Evolutionary conservation across 1,140 invertebrate genomes (phyloP).

Genomic region (Drosophila ogumai): DNA sequence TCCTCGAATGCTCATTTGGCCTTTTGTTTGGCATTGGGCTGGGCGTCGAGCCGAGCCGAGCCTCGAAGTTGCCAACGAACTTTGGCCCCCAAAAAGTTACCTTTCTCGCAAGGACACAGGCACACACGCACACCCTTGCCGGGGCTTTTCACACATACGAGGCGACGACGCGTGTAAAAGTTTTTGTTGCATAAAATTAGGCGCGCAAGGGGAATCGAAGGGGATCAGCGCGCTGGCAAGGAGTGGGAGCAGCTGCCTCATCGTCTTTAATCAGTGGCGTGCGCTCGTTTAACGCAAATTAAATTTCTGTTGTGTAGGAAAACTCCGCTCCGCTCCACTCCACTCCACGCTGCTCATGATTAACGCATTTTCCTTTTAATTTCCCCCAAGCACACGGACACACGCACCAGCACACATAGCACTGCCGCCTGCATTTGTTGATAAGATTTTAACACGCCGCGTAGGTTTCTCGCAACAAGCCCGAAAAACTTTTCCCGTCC

Average conservation of each 20-base stretch:
- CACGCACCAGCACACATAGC: slow-evolving; percentile 24
- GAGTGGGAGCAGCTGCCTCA: slow-evolving; percentile 36
- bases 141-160: slow-evolving; percentile 53
- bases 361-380: slow-evolving; percentile 81
- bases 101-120: slow-evolving; percentile 36
- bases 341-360: slow-evolving; percentile 50
- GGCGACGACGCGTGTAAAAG: slow-evolving; percentile 77
- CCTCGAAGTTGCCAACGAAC: slow-evolving; percentile 35
- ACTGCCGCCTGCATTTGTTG: slow-evolving; percentile 57
- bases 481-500: slow-evolving; percentile 57
- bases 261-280: slow-evolving; percentile 75
- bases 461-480: slow-evolving; percentile 74
- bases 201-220: slow-evolving; percentile 24
- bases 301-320: slow-evolving; percentile 66
- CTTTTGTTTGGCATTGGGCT: slow-evolving; percentile 61
- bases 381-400: slow-evolving; percentile 56
- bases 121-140: background rate
- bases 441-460: slow-evolving; percentile 79
- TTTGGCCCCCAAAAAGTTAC: slow-evolving; percentile 68
- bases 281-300: slow-evolving; percentile 82
- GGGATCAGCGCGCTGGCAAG: background rate
- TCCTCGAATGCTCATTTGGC: slow-evolving; percentile 57
- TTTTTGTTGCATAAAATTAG: slow-evolving; percentile 78
- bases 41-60: slow-evolving; percentile 16
- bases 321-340: slow-evolving; percentile 47